Evolutionary conservation across 2,888 invertebrate genomes (phyloP).

Genomic region (Sinhomidia bicolor): DNA sequence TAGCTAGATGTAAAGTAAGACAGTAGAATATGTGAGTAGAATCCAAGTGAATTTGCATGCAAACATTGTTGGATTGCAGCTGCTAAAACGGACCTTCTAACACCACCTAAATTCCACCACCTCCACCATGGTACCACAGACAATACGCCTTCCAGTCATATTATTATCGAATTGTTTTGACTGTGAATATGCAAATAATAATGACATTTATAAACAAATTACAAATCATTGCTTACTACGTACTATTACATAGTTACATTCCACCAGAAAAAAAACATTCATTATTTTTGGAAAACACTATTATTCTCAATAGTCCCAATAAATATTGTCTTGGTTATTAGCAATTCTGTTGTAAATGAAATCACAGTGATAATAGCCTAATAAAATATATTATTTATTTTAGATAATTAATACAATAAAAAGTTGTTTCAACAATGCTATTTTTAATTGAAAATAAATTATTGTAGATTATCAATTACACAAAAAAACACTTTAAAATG

Average conservation of each 20-base stretch:
- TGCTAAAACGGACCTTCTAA: neutral
- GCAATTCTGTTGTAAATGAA: conserved; percentile 10
- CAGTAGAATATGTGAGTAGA: neutral
- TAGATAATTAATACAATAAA: neutral
- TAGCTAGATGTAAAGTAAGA: neutral
- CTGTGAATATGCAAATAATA: neutral
- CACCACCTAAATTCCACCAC: neutral
- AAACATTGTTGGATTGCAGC: neutral
- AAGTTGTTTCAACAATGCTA: neutral
- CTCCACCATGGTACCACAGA: conserved; percentile 32
- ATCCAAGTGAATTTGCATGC: neutral
- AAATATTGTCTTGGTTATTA: neutral
- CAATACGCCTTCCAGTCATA: neutral
- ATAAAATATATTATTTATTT: conserved; percentile 37
- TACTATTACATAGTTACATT: neutral
- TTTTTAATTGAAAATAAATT: neutral
- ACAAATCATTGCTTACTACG: neutral
- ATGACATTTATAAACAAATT: neutral
- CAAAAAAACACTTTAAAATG: too few relatives aligned
- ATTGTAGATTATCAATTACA: too few relatives aligned
- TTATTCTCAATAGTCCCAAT: neutral
- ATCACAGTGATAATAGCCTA: conserved; percentile 21
- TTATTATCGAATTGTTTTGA: neutral
- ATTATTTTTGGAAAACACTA: neutral
- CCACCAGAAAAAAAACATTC: neutral